Evolutionary conservation across 23 tunicate species (phyloP).

Genomic region (Phallusia fumigata): DNA sequence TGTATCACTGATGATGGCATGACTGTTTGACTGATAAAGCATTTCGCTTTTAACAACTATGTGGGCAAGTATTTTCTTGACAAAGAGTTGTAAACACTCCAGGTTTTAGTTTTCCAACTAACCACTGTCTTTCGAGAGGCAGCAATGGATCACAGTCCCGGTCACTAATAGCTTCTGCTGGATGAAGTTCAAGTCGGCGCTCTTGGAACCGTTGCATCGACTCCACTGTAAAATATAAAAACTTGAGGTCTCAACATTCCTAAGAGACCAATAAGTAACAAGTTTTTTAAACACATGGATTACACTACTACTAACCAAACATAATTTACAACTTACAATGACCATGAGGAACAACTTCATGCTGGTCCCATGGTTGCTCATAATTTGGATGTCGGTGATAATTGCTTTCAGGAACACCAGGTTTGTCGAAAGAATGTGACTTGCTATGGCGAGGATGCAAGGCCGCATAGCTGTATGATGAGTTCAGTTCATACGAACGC

Average conservation of each 20-base stretch:
- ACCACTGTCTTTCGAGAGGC: constrained; percentile 73
- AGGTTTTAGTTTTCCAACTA: too few relatives aligned
- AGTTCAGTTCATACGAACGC: constrained; percentile 60
- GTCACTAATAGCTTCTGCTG: constrained; percentile 80
- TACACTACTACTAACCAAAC: background rate
- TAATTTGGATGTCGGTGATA: constrained; percentile 14
- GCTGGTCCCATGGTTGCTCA: constrained; percentile 70
- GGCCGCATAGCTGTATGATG: constrained; percentile 1
- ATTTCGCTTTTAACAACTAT: too few relatives aligned
- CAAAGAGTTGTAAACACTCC: too few relatives aligned
- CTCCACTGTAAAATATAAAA: constrained; percentile 45
- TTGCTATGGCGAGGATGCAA: constrained; percentile 38
- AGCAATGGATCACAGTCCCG: constrained; percentile 66
- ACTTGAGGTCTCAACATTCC: background rate
- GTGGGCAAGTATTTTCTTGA: too few relatives aligned
- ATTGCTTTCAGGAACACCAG: constrained; percentile 1
- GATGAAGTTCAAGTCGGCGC: constrained; percentile 77
- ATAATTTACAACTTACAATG: constrained; percentile 38
- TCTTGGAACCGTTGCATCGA: constrained; percentile 90
- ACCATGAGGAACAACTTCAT: constrained; percentile 27
- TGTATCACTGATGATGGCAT: too few relatives aligned
- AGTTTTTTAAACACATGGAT: background rate
- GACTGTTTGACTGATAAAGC: too few relatives aligned
- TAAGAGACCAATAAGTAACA: background rate
- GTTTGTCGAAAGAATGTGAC: constrained; percentile 56